Evolutionary conservation across 2,888 invertebrate genomes (phyloP).

Genomic region (Rambutsinella grinnellia): DNA sequence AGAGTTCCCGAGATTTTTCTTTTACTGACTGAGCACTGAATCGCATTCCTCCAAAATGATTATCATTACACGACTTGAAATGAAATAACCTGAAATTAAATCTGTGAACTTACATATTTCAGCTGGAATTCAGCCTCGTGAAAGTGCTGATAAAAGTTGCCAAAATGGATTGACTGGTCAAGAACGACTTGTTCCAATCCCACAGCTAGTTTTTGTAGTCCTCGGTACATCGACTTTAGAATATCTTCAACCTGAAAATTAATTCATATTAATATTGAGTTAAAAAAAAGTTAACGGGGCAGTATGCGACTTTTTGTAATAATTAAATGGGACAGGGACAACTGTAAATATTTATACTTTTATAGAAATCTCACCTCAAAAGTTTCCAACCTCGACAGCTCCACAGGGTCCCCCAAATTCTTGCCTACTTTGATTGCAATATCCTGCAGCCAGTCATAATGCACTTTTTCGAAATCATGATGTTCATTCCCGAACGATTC

Average conservation of each 20-base stretch:
- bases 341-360: neutral
- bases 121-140: slow-evolving; percentile 75
- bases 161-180: slow-evolving; percentile 73
- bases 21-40: too few relatives aligned
- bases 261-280: neutral
- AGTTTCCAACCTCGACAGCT: slow-evolving; percentile 69
- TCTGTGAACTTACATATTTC: slow-evolving; percentile 71
- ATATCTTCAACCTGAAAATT: slow-evolving; percentile 71
- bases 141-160: slow-evolving; percentile 73
- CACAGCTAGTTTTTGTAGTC: slow-evolving; percentile 80
- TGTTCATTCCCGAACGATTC: slow-evolving; percentile 66
- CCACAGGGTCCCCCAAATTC: slow-evolving; percentile 69
- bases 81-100: too few relatives aligned
- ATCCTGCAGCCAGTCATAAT: slow-evolving; percentile 73
- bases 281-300: neutral
- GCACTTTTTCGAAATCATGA: slow-evolving; percentile 70
- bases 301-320: too few relatives aligned
- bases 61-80: too few relatives aligned
- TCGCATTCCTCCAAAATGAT: too few relatives aligned
- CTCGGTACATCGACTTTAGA: slow-evolving; percentile 76
- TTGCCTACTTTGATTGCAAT: slow-evolving; percentile 71
- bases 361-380: slow-evolving; percentile 70
- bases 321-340: neutral
- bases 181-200: slow-evolving; percentile 77
- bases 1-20: too few relatives aligned